Evolutionary conservation across 2,797 vertebrate species (phyloP).

Genomic region (Crax fasciolata): DNA sequence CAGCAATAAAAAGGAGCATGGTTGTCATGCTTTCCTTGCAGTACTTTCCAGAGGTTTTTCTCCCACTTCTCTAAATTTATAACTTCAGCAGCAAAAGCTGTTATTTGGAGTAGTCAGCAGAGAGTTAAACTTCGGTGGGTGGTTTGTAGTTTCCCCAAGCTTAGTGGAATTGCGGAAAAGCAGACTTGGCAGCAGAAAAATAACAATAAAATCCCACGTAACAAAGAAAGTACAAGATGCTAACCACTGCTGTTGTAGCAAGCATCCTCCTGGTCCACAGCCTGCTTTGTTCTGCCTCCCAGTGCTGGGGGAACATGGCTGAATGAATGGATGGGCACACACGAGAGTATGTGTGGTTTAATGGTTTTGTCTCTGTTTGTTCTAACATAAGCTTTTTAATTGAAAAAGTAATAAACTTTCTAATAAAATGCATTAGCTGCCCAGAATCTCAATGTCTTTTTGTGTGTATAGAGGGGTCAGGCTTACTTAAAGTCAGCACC

Average conservation of each 20-base stretch:
- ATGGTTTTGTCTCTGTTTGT: neutral
- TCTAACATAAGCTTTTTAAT: neutral
- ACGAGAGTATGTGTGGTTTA: neutral
- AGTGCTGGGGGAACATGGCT: neutral
- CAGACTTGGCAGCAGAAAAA: neutral
- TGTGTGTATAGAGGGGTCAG: neutral
- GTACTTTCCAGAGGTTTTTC: neutral
- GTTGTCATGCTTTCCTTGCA: neutral
- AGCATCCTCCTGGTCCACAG: neutral
- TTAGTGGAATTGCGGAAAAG: neutral
- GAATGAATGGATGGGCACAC: neutral
- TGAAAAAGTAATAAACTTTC: constrained; percentile 12
- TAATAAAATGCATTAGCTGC: constrained; percentile 20
- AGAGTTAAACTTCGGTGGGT: neutral
- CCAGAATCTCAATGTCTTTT: neutral
- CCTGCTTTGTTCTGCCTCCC: neutral
- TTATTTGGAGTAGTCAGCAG: neutral
- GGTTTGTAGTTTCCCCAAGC: neutral
- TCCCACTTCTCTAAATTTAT: neutral
- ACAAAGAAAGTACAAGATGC: neutral
- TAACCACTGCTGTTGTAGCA: neutral
- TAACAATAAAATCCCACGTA: neutral
- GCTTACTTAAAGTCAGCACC: neutral
- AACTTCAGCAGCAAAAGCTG: neutral
- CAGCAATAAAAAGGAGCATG: constrained; percentile 12